Conservation (phyloP, 1,140 invertebrate species). For the Druon quercuslanigerum region DNA sequence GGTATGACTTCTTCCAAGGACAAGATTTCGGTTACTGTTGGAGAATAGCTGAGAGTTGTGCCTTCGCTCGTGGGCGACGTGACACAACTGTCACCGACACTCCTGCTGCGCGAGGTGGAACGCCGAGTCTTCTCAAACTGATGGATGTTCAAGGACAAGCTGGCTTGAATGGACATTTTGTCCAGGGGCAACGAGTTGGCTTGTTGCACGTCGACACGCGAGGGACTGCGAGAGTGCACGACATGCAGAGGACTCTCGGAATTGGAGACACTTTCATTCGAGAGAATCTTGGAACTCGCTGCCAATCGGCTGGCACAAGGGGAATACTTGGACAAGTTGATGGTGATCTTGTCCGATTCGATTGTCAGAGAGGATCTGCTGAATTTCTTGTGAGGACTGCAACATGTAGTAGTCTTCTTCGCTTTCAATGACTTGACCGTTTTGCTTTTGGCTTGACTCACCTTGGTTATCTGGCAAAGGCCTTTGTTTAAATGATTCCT, state of each 20-base stretch:
- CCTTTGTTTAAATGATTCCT: constrained; percentile 44
- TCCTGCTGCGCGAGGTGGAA: constrained; percentile 59
- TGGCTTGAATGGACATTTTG: constrained; percentile 56
- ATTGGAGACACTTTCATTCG: constrained; percentile 58
- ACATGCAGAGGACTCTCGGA: constrained; percentile 68
- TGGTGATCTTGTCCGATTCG: constrained; percentile 63
- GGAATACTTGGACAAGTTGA: constrained; percentile 72
- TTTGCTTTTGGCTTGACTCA: constrained; percentile 54
- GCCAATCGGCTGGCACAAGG: constrained; percentile 71
- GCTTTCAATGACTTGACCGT: constrained; percentile 51
- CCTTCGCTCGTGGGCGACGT: constrained; percentile 68
- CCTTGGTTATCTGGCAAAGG: constrained; percentile 48
- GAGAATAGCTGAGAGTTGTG: constrained; percentile 66
- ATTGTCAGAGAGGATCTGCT: constrained; percentile 67
- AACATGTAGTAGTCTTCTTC: constrained; percentile 54
- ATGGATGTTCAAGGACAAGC: constrained; percentile 62
- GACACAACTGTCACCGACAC: constrained; percentile 66
- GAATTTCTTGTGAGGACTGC: constrained; percentile 65
- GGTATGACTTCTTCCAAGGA: constrained; percentile 61
- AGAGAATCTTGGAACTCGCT: constrained; percentile 70
- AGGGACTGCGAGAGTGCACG: constrained; percentile 62
- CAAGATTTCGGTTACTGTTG: constrained; percentile 63
- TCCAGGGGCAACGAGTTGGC: constrained; percentile 39
- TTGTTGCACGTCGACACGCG: constrained; percentile 41
- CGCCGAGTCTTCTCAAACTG: constrained; percentile 55